A percentile compares a stretch with the other conserved stretches of the same genome.
Evolutionary conservation across 2,113 vertebrate genomes (phyloP).

Genomic region (Beaufortia kweichowensis): DNA sequence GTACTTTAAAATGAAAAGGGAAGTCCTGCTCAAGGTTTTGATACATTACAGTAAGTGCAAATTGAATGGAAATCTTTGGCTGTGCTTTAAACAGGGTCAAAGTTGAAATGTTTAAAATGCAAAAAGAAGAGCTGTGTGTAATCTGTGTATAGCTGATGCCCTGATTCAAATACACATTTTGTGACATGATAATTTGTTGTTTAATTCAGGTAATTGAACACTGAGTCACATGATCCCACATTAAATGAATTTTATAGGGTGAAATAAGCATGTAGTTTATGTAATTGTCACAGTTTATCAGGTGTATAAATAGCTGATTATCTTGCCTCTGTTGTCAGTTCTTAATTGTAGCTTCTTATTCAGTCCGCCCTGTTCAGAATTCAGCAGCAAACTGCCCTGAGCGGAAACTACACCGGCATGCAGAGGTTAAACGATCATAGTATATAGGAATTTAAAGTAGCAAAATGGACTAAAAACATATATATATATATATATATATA

Average conservation of each 20-base stretch:
- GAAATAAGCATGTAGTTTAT: neutral
- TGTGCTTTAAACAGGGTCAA: neutral
- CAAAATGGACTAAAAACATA: no score
- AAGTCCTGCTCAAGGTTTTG: no score
- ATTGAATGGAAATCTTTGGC: neutral
- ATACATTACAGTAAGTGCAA: neutral
- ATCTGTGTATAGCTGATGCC: no score
- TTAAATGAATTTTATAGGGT: neutral
- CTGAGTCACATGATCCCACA: conserved; percentile 5
- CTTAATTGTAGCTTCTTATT: conserved; percentile 15
- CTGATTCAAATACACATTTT: no score
- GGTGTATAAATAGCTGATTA: conserved; percentile 22
- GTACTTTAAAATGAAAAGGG: no score
- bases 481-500: no score
- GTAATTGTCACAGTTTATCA: neutral
- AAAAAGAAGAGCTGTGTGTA: no score
- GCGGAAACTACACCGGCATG: neutral
- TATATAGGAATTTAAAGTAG: neutral
- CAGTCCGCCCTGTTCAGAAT: conserved; percentile 7
- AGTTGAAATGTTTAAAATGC: neutral
- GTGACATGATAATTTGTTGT: neutral
- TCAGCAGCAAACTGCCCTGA: conserved; percentile 17
- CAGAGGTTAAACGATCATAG: neutral
- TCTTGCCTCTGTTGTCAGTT: conserved; percentile 5
- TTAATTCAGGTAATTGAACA: neutral